Evolutionary conservation across 1,140 invertebrate genomes (phyloP), one percentile per base, ranked within the genome.

Genomic region (Drosophila baimaii): DNA sequence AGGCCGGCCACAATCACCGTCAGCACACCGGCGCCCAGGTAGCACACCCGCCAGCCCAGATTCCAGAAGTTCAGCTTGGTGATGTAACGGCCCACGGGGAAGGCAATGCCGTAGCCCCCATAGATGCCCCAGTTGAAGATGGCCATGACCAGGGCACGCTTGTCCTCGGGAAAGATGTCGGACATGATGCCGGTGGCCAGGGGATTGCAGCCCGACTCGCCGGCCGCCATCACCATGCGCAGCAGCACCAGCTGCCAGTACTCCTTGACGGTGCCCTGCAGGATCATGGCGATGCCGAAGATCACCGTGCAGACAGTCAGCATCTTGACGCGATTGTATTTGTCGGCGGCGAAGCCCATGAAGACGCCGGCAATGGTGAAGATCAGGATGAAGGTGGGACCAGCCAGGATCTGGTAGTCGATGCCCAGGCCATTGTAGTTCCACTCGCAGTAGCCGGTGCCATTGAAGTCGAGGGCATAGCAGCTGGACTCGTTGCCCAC

Each of bases 101-200:
- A 98, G 10, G 97, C 97, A 47, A 98, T 95, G 41, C 97, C 97
- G 76, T 98, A 98, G 12, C 97, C 98, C 21, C 97, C 96, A 86
- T 99, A 99, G 72, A 99, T 98, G 33, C 98, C 98, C 97, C 97
- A 98, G 92, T 98, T 98, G 93, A 98, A 98, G 57, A 98, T 95
- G 1, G 97, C 97, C 93, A 98, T 95, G 1, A 98, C 97, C 13
- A 98, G 92, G 9, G 96, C 98, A 70, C 97, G 94, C 73, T 97
- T 95, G 57, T 96, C 94, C 91, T 97, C 96, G 0, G 95, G 94
- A 81, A 97, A 97, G 78, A 97, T 94, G 86, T 98, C 97, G 0
- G 97, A 96, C 15, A 98, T 93, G 44, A 98, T 95, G 55, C 94
- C 94, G 0, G 97, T 97, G 3, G 97, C 96, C 78, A 98, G 92